Conservation (phyloP, 2,888 invertebrate genomes). For the Eilema sororculum region DNA sequence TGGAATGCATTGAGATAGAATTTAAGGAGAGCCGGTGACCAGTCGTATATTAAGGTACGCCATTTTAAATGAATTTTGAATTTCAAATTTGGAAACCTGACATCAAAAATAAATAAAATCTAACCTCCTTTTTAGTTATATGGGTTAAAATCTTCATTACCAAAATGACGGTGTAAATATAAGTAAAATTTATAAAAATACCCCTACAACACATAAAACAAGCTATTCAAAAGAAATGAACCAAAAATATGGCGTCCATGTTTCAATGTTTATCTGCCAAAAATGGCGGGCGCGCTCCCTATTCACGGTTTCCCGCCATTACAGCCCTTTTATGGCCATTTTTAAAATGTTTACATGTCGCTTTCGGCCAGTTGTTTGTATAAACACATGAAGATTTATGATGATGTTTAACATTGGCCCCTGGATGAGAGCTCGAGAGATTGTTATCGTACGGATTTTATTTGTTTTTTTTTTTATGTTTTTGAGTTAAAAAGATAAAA, state of each 20-base stretch:
- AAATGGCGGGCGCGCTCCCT: constrained; percentile 15
- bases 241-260: constrained; percentile 3
- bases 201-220: neutral
- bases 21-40: too few relatives aligned
- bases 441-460: neutral
- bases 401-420: constrained; percentile 24
- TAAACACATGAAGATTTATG: constrained; percentile 20
- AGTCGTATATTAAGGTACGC: too few relatives aligned
- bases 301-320: constrained; percentile 19
- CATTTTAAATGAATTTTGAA: too few relatives aligned
- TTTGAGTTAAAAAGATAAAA: neutral
- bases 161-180: too few relatives aligned
- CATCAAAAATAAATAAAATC: too few relatives aligned
- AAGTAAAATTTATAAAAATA: neutral
- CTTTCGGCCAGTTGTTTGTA: constrained; percentile 19
- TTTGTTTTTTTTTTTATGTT: neutral
- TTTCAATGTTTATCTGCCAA: constrained; percentile 15
- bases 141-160: neutral
- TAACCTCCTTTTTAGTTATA: too few relatives aligned
- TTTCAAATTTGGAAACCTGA: too few relatives aligned
- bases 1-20: too few relatives aligned
- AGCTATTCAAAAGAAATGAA: constrained; percentile 1
- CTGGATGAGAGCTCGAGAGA: constrained; percentile 6
- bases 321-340: constrained; percentile 20
- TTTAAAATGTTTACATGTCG: constrained; percentile 21